Percentiles rank a stretch among this genome's conserved stretches.
Evolutionary conservation across 2,888 invertebrate genomes (phyloP).

Genomic region (Blastobasis lacticolella): DNA sequence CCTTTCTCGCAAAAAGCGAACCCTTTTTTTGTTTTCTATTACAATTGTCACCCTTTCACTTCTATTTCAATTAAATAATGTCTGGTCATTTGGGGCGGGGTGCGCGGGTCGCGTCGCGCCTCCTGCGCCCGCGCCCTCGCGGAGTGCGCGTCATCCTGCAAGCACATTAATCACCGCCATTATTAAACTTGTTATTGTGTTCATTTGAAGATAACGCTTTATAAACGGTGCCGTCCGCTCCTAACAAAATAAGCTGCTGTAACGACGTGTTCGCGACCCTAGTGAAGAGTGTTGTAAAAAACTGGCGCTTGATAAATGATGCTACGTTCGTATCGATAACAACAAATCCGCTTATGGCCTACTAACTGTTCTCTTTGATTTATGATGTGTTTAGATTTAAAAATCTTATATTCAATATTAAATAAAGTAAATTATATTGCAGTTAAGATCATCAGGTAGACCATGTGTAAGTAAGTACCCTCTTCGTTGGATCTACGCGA

Average conservation of each 20-base stretch:
- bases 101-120: conserved; percentile 42
- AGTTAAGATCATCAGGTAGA: too few relatives aligned
- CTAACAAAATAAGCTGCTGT: conserved; percentile 69
- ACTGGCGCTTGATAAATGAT: conserved; percentile 53
- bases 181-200: conserved; percentile 73
- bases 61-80: conserved; percentile 74
- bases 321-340: conserved; percentile 24
- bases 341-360: conserved; percentile 36
- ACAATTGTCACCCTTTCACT: conserved; percentile 73
- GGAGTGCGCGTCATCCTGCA: conserved; percentile 69
- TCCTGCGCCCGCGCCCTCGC: conserved; percentile 31
- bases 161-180: conserved; percentile 70
- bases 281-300: conserved; percentile 44
- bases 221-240: conserved; percentile 71
- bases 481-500: too few relatives aligned
- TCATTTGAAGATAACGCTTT: conserved; percentile 71
- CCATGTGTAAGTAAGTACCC: too few relatives aligned
- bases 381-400: neutral
- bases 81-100: conserved; percentile 71
- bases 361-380: neutral
- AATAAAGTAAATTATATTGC: too few relatives aligned
- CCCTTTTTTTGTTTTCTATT: conserved; percentile 70
- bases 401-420: too few relatives aligned
- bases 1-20: conserved; percentile 55
- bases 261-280: conserved; percentile 63